Evolutionary conservation across 2,797 vertebrate genomes (phyloP).

Genomic region (Schizopygopsis pylzovi): DNA sequence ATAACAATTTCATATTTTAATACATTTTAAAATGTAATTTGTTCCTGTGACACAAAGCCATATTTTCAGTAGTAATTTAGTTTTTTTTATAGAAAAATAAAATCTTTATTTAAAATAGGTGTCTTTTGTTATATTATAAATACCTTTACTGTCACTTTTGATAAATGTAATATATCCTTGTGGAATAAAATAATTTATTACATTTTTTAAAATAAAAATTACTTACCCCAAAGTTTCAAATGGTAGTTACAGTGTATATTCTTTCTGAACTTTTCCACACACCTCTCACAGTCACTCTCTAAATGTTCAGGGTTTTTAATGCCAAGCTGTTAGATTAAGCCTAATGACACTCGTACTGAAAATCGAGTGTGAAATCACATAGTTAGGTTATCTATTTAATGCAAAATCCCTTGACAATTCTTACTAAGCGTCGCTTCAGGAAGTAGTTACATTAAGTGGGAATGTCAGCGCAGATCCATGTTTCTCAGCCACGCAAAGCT

Average conservation of each 20-base stretch:
- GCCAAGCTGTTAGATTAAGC: background rate
- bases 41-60: no score
- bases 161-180: background rate
- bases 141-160: background rate
- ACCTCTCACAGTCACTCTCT: background rate
- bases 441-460: constrained; percentile 7
- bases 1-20: background rate
- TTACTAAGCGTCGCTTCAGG: background rate
- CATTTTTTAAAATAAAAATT: background rate
- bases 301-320: background rate
- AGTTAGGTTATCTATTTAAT: constrained; percentile 2
- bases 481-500: constrained; percentile 23
- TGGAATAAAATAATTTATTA: background rate
- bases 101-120: background rate
- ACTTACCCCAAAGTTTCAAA: background rate
- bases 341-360: background rate
- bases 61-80: no score
- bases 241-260: background rate
- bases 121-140: background rate
- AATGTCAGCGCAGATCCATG: constrained; percentile 2
- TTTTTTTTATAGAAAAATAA: no score
- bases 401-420: background rate
- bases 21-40: background rate
- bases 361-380: background rate
- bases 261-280: background rate